These are phyloP conservation scores for Microcebus griseorufus DNA, from an alignment of 2,113 vertebrate genomes.

Conservation along the genomic window DNA sequence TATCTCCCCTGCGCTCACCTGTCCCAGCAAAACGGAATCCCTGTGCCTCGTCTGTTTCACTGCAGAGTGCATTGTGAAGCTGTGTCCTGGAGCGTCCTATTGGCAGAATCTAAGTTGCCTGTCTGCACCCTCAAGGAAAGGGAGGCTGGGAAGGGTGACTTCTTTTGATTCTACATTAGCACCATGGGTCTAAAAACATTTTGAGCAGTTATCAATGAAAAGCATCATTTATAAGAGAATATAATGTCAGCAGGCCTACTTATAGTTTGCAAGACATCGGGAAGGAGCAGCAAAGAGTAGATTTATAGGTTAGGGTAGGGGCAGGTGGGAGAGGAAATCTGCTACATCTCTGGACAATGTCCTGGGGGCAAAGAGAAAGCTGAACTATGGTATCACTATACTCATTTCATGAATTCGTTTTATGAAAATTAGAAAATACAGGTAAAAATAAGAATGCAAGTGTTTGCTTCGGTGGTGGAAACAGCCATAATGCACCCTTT, in stretches of 20 bases:
- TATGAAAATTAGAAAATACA: constrained; percentile 19
- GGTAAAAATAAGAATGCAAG: neutral
- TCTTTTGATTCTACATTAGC: neutral
- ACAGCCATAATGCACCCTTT: neutral
- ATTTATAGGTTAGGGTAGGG: neutral
- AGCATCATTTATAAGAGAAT: neutral
- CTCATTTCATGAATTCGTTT: neutral
- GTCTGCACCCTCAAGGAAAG: neutral
- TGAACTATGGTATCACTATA: neutral
- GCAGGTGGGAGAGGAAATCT: neutral
- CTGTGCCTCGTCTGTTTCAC: neutral
- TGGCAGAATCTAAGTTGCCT: neutral
- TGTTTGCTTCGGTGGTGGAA: neutral
- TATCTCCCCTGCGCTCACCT: neutral
- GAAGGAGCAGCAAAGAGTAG: neutral
- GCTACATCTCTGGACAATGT: neutral
- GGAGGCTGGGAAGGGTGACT: neutral
- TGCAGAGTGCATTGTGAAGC: accelerated
- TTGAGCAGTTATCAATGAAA: neutral
- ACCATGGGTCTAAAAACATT: neutral
- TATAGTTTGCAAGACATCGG: neutral
- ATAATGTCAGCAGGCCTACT: neutral
- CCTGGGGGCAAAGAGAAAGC: neutral
- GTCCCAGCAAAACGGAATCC: neutral
- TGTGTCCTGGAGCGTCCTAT: accelerated